Evolutionary conservation across 2,113 vertebrate genomes (phyloP).

Genomic region (Callipepla squamata): DNA sequence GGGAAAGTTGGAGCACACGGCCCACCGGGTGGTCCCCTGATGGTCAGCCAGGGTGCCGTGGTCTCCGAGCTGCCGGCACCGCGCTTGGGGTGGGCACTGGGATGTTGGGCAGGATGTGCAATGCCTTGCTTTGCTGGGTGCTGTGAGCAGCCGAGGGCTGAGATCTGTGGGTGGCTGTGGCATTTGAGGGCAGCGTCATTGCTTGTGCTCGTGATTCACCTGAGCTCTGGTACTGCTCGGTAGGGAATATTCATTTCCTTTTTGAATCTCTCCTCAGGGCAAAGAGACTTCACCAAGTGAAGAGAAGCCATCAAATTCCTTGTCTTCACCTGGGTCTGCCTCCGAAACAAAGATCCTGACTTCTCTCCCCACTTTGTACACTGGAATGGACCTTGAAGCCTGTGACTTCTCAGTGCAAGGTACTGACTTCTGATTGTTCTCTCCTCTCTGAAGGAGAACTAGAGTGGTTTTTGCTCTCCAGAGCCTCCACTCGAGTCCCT

Average conservation of each 20-base stretch:
- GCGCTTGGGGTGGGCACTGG: not conserved
- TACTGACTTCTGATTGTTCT: conserved; percentile 39
- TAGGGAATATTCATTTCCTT: conserved; percentile 43
- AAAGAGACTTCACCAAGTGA: conserved; percentile 64
- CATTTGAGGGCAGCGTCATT: conserved; percentile 30
- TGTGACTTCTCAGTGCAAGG: conserved; percentile 73
- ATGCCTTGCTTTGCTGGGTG: not conserved
- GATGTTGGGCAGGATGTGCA: not conserved
- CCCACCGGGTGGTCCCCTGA: not conserved
- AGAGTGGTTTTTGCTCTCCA: not conserved
- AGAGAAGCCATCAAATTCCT: conserved; percentile 54
- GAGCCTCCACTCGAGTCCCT: not conserved
- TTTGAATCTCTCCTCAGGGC: conserved; percentile 65
- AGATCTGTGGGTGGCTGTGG: conserved; percentile 55
- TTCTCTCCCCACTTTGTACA: conserved; percentile 8
- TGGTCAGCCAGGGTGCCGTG: not conserved
- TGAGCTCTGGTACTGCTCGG: conserved; percentile 4
- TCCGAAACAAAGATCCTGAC: conserved; percentile 47
- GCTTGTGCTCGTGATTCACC: conserved; percentile 47
- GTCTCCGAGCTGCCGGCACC: not conserved
- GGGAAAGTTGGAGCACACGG: not conserved
- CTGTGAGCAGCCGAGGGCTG: conserved; percentile 11
- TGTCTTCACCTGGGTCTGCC: conserved; percentile 19
- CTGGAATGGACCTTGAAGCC: conserved; percentile 77
- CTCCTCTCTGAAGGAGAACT: not conserved